Evolutionary conservation across 2,888 invertebrate species (phyloP), one percentile per base, ranked within the genome.

Genomic region (Ectemnius continuus): DNA sequence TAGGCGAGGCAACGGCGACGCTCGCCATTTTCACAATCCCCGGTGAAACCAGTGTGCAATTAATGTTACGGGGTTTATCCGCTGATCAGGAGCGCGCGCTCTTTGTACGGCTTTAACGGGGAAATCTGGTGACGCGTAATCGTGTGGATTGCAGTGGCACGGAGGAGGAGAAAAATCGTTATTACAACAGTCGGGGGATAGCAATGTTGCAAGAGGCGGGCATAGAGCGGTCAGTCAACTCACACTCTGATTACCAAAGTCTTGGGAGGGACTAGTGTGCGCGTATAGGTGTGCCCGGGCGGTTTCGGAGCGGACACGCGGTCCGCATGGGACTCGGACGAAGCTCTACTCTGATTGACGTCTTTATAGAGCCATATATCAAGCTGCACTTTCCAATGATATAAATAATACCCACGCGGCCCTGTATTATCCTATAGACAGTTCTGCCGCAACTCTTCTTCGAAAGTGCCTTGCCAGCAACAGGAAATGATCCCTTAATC

Each of bases 331-430:
- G 23, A 36, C 36, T 36, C 4, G 36, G 8, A 36, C 47, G 18
- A 26, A 45, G 23, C n/a, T 58, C 58, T 16, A 52, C 14, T 13
- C 20, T 61, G 46, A 61, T 23, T 16, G 52, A 62, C 48, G 48
- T 47, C 62, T 62, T 62, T 62, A 62, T 62, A 23, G 48, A 26
- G n/a, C 48, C 23, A 62, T 62, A 62, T 20, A 23, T 62, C 52
- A 52, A 8, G n/a, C 23, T 6, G 26, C 26, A 48, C 48, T 62
- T 62, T 62, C 48, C 23, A 62, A 47, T 20, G 47, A 62, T 52
- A 45, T 52, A 26, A 62, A 48, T 52, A 26, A 14, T 26, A 23
- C 48, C 62, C 16, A 26, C n/a, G 62, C 52, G 52, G 36, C 36
- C 8, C 36, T 36, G 36, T 36, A 36, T 36, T 36, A 36, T 36